These are phyloP conservation scores for Tyrannus savana DNA, from an alignment of 2,113 vertebrate genomes.

Conservation along the genomic window DNA sequence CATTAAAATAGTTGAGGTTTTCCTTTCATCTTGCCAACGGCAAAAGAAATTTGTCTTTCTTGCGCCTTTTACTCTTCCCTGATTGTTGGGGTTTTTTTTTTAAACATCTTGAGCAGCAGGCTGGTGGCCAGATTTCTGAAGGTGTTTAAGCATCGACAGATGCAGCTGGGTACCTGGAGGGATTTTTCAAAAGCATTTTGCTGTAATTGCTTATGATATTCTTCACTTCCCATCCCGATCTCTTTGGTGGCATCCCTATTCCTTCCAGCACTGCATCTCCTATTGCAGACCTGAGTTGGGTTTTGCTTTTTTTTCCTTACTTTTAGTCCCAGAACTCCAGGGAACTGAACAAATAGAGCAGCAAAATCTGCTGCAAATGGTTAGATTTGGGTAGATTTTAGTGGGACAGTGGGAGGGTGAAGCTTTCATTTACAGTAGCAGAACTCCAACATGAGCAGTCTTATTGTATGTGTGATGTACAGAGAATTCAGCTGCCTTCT, in stretches of 20 bases:
- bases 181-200: constrained; percentile 35
- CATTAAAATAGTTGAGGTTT: not conserved
- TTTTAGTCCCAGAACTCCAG: not conserved
- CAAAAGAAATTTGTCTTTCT: constrained; percentile 24
- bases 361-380: not conserved
- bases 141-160: constrained; percentile 36
- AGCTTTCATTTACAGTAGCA: not conserved
- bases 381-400: not conserved
- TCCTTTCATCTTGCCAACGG: not conserved
- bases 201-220: constrained; percentile 51
- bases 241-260: not conserved
- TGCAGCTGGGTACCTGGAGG: constrained; percentile 55
- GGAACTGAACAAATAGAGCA: not conserved
- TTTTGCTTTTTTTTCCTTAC: not conserved
- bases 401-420: not conserved
- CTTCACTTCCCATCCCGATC: not conserved
- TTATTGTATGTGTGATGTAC: not conserved
- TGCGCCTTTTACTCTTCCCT: not conserved
- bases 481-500: not conserved
- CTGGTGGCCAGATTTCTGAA: constrained; percentile 48
- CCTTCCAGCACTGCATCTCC: not conserved
- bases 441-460: not conserved
- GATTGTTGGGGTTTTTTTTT: not conserved
- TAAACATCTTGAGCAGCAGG: constrained; percentile 42
- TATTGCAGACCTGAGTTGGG: not conserved